Conservation (phyloP, 2,888 invertebrate genomes). For the Synergus laeviventris region DNA sequence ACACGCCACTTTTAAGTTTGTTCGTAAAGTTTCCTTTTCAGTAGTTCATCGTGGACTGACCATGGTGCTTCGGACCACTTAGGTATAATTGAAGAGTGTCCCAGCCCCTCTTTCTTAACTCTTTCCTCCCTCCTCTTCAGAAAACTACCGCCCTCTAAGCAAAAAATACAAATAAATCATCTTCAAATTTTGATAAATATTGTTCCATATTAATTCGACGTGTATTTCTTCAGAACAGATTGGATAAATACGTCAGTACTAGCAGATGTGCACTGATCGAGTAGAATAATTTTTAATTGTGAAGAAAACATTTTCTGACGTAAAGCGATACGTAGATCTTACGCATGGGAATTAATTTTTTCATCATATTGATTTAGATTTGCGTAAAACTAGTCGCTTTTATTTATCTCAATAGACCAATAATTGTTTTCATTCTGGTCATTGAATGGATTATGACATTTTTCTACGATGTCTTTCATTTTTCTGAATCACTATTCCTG, state of each 20-base stretch:
- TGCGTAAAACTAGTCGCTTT: neutral
- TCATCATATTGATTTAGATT: neutral
- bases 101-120: constrained; percentile 39
- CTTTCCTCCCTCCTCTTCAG: constrained; percentile 18
- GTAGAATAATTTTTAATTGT: neutral
- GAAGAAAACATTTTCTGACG: constrained; percentile 8
- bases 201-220: neutral
- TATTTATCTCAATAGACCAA: too few relatives aligned
- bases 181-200: neutral
- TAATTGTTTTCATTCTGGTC: too few relatives aligned
- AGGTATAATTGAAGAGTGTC: constrained; percentile 33
- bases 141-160: neutral
- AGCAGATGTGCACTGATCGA: constrained; percentile 4
- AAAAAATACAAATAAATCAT: neutral
- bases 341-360: neutral
- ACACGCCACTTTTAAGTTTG: neutral
- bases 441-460: too few relatives aligned
- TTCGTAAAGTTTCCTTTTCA: constrained; percentile 39
- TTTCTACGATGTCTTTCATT: too few relatives aligned
- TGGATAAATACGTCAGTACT: neutral
- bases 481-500: too few relatives aligned
- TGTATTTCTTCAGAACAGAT: neutral
- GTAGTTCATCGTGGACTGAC: constrained; percentile 38
- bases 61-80: constrained; percentile 31
- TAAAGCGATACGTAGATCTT: neutral